Percentiles rank a stretch among this genome's conserved stretches.
Conservation (phyloP, 2,113 vertebrate species). For the Gobius niger region DNA sequence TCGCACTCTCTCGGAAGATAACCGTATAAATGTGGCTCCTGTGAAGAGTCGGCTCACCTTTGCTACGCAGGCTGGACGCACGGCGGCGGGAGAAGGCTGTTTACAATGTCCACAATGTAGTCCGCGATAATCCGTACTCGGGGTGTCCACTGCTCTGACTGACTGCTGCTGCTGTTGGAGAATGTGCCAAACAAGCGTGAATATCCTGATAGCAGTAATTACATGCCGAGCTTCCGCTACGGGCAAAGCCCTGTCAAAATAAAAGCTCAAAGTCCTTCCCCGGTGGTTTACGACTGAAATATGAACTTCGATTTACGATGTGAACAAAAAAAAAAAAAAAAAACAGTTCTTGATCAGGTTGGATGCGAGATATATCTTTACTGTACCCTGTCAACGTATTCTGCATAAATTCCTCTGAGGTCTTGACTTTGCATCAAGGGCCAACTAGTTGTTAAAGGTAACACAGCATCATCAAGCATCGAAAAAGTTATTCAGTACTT, state of each 20-base stretch:
- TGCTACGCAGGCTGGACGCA: constrained; percentile 29
- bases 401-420: too few species aligned
- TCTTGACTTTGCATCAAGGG: too few species aligned
- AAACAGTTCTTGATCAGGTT: too few species aligned
- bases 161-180: constrained; percentile 41
- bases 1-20: constrained; percentile 35
- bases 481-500: too few species aligned
- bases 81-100: constrained; percentile 29
- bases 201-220: neutral
- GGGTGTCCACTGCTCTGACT: constrained; percentile 48
- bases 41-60: constrained; percentile 49
- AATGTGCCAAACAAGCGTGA: constrained; percentile 37
- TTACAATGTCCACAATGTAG: constrained; percentile 42
- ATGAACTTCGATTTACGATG: too few species aligned
- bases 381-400: too few species aligned
- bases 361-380: too few species aligned
- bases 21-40: constrained; percentile 30
- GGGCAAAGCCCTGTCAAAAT: constrained; percentile 20
- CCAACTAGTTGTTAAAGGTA: too few species aligned
- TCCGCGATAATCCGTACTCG: constrained; percentile 32
- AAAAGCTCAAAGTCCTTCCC: constrained; percentile 19
- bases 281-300: neutral
- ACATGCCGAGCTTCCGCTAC: constrained; percentile 15
- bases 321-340: too few species aligned
- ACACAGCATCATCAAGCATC: too few species aligned